phyloP scores from a whole-genome alignment of 2,888 invertebrate species.

The Drosophila silvestris region DNA sequence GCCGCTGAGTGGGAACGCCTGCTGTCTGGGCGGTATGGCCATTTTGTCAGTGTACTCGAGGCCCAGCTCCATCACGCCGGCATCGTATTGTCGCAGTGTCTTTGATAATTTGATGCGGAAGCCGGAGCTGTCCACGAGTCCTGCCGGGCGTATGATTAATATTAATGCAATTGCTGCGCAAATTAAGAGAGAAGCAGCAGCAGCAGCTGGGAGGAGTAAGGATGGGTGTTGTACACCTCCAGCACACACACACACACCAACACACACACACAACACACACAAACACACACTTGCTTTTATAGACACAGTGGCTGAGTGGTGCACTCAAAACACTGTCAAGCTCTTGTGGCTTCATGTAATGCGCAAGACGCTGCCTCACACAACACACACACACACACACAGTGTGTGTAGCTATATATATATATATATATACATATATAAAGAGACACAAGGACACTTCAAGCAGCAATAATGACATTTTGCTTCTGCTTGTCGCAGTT shows the following conservation, averaged over 20 bases:
- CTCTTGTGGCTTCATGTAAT: conserved; percentile 48
- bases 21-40: conserved; percentile 92
- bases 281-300: neutral
- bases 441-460: conserved; percentile 39
- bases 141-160: conserved; percentile 53
- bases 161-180: conserved; percentile 39
- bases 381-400: neutral
- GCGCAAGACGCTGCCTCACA: conserved; percentile 38
- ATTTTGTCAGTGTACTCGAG: too few relatives aligned
- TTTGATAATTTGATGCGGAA: conserved; percentile 66
- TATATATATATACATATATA: neutral
- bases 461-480: conserved; percentile 67
- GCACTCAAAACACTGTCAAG: conserved; percentile 39
- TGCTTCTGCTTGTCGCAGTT: conserved; percentile 38
- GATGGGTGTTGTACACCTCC: too few relatives aligned
- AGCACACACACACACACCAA: neutral
- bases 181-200: conserved; percentile 12
- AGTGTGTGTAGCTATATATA: neutral
- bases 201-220: too few relatives aligned
- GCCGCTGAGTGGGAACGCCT: conserved; percentile 92
- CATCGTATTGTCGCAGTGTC: conserved; percentile 86
- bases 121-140: conserved; percentile 93
- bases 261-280: neutral
- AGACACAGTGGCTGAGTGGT: conserved; percentile 39
- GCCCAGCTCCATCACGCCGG: too few relatives aligned